Percentiles rank a stretch among this genome's conserved stretches.
Evolutionary conservation across 2,113 vertebrate species (phyloP).

Genomic region (Entelurus aequoreus): DNA sequence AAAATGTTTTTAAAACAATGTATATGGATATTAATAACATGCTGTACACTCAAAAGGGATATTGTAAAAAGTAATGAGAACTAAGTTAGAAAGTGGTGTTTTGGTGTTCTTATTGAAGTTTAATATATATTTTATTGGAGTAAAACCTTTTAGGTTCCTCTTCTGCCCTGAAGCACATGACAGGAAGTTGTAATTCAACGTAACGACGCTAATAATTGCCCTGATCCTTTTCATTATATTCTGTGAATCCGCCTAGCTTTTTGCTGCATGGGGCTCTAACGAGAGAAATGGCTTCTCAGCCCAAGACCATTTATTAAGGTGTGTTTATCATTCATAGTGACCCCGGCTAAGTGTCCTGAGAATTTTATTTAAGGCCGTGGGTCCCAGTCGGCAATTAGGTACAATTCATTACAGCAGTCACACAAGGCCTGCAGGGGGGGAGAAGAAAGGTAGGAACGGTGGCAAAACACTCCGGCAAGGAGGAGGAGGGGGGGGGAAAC

Average conservation of each 20-base stretch:
- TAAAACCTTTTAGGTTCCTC: neutral
- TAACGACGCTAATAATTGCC: slow-evolving; percentile 31
- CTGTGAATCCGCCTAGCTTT: slow-evolving; percentile 18
- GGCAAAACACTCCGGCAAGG: slow-evolving; percentile 35
- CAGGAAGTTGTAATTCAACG: slow-evolving; percentile 14
- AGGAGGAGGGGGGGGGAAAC: slow-evolving; percentile 21
- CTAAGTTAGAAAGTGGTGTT: too few relatives aligned
- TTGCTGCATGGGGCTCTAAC: slow-evolving; percentile 16
- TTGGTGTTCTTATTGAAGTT: too few relatives aligned
- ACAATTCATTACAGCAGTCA: slow-evolving; percentile 73
- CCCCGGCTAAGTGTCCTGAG: slow-evolving; percentile 70
- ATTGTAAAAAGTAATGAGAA: too few relatives aligned
- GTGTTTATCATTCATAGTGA: slow-evolving; percentile 67
- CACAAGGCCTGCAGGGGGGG: slow-evolving; percentile 50
- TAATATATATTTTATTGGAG: neutral
- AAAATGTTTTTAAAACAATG: too few relatives aligned
- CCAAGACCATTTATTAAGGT: slow-evolving; percentile 58
- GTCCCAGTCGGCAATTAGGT: slow-evolving; percentile 69
- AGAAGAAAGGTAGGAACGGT: slow-evolving; percentile 47
- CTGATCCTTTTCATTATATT: slow-evolving; percentile 17
- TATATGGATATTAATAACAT: too few relatives aligned
- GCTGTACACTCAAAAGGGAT: too few relatives aligned
- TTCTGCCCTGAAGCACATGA: neutral
- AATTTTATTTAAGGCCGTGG: slow-evolving; percentile 66
- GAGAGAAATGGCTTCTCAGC: slow-evolving; percentile 44